These are phyloP conservation scores for Carcinoscorpius rotundicauda DNA, from an alignment of 1,140 invertebrate genomes.

Conservation along the genomic window DNA sequence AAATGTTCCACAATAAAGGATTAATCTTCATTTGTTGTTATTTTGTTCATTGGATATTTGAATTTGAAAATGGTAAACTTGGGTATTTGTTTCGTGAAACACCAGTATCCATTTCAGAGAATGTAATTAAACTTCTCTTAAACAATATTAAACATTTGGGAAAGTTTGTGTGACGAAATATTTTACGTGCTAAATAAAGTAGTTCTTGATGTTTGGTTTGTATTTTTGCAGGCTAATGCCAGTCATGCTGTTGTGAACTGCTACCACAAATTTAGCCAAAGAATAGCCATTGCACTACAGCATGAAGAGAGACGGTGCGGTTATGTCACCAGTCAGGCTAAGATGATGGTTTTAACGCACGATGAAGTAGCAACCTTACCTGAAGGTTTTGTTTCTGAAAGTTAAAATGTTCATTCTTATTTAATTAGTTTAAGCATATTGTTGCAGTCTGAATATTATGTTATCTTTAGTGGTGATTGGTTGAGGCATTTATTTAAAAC, in stretches of 20 bases:
- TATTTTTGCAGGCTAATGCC: slow-evolving; percentile 49
- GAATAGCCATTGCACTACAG: slow-evolving; percentile 71
- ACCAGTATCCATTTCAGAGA: no score
- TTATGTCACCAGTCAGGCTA: slow-evolving; percentile 80
- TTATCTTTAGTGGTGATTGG: background rate
- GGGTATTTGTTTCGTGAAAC: no score
- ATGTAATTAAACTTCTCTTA: no score
- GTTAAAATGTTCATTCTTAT: background rate
- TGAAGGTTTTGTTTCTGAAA: slow-evolving; percentile 24
- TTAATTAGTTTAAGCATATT: background rate
- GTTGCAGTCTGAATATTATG: background rate
- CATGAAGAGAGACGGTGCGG: slow-evolving; percentile 82
- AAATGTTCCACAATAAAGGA: no score
- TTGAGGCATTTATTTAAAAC: background rate
- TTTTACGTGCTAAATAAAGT: no score
- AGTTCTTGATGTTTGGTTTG: no score
- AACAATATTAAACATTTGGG: no score
- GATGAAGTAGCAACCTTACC: slow-evolving; percentile 49
- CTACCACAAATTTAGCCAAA: slow-evolving; percentile 86
- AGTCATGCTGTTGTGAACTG: slow-evolving; percentile 86
- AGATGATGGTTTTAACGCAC: slow-evolving; percentile 61
- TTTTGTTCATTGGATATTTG: no score
- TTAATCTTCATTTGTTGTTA: no score
- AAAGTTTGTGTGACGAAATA: no score
- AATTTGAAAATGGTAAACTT: no score